Evolutionary conservation across 2,797 vertebrate species (phyloP), one percentile per base, ranked within the genome.

Genomic region (Eremophila alpestris): DNA sequence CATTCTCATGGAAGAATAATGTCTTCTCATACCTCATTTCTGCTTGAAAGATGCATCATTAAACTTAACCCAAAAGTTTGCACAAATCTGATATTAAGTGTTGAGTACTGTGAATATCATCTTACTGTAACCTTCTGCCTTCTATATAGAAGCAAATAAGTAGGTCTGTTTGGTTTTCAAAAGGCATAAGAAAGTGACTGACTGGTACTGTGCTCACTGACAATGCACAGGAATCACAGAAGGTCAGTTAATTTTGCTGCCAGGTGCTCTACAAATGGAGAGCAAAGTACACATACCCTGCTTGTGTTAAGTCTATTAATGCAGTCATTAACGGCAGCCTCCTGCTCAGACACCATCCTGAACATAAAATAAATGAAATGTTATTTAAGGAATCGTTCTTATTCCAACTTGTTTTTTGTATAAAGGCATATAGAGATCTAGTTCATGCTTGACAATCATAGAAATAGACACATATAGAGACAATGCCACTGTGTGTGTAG

Each of bases 181-280:
- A 78, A 92, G 63, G 23, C 81, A 63, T 65, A 79, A 92, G 49
- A 16, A 86, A 86, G 74, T 54, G 83, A 82, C 54, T 79, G 75
- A 22, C 55, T 74, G 80, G 79, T 85, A 46, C 46, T 75, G 49
- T 2, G 10, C 29, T 83, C 2, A 0, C 49, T 94, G 87, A 93
- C 65, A 94, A 83, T 58, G 38, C 63, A 81, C 6, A 82, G 63
- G 43, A 92, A 90, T 59, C 71, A 91, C 60, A 77, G 91, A 96
- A 97, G 78, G 86, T 90, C 90, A 96, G 18, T 93, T 93, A 88
- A 90, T 91, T 89, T 88, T 81, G 45, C 63, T 83, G 80, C 84
- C 79, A 95, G 64, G 60, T 91, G 83, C 83, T 95, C 27, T 16
- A 22, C 59, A 93, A 94, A 95, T 60, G 43, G 70, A 77, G 26